Percentiles rank a stretch among this genome's conserved stretches.
Conservation (phyloP, 2,888 invertebrate genomes). For the Steinernema scapterisci region DNA sequence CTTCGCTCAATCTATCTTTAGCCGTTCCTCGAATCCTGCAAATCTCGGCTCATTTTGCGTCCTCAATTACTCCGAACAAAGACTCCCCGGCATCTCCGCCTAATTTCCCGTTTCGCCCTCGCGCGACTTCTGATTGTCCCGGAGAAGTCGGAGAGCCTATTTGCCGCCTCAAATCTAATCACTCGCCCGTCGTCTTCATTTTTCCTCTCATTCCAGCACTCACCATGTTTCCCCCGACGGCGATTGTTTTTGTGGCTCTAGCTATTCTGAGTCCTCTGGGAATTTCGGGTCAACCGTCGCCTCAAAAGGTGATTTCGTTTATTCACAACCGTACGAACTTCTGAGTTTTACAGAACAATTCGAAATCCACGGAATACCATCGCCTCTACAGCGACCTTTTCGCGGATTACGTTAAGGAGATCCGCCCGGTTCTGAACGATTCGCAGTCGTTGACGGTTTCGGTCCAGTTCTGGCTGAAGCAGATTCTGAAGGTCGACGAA, state of each 20-base stretch:
- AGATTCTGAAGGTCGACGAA: slow-evolving; percentile 63
- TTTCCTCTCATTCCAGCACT: neutral
- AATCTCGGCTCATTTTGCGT: slow-evolving; percentile 4
- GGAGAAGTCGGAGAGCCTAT: neutral
- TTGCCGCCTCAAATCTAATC: slow-evolving; percentile 18
- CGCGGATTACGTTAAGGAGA: slow-evolving; percentile 54
- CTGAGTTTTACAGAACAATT: neutral
- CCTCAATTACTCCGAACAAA: neutral
- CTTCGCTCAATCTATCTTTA: neutral
- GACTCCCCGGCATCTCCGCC: neutral
- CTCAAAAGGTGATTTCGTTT: neutral
- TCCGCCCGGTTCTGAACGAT: slow-evolving; percentile 63
- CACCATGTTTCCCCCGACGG: neutral
- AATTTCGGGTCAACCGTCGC: neutral
- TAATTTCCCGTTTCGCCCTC: neutral
- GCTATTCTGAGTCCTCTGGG: neutral
- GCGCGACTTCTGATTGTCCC: slow-evolving; percentile 18
- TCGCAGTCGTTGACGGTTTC: slow-evolving; percentile 48
- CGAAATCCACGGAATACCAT: neutral
- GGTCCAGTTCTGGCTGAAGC: slow-evolving; percentile 66
- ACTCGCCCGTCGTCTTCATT: neutral
- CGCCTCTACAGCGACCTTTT: slow-evolving; percentile 56
- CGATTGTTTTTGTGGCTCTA: neutral
- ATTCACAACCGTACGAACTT: neutral
- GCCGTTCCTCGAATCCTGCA: neutral